Evolutionary conservation across 2,113 vertebrate genomes (phyloP).

Genomic region (Eretmochelys imbricata): DNA sequence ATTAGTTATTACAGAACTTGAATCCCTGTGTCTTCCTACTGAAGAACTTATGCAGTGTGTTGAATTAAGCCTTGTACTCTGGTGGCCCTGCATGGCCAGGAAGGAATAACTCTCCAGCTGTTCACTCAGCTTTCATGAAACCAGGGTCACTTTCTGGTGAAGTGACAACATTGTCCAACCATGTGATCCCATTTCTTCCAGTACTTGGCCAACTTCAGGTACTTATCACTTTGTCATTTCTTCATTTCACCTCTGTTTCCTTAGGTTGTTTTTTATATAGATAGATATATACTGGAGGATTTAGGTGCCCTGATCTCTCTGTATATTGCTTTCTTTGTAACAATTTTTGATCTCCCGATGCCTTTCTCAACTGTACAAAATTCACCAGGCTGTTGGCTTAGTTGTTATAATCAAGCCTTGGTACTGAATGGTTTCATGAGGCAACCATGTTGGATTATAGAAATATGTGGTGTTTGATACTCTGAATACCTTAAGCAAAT

Average conservation of each 20-base stretch:
- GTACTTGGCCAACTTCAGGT: not conserved
- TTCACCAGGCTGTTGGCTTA: not conserved
- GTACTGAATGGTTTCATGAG: not conserved
- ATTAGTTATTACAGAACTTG: not conserved
- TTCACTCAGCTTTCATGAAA: not conserved
- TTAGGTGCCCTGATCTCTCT: not conserved
- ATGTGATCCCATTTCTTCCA: not conserved
- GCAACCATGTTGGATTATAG: conserved; percentile 22
- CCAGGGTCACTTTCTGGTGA: not conserved
- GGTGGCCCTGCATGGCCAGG: not conserved
- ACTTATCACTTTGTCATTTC: not conserved
- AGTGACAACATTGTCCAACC: not conserved
- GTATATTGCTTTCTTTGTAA: not conserved
- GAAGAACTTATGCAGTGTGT: not conserved
- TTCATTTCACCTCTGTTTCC: not conserved
- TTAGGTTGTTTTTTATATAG: not conserved
- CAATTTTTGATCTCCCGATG: not conserved
- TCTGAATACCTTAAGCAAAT: conserved; percentile 21
- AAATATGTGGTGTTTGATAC: not conserved
- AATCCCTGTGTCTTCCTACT: not conserved
- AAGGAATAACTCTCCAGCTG: not conserved
- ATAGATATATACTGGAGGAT: not conserved
- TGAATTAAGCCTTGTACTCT: not conserved
- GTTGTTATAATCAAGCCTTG: not conserved
- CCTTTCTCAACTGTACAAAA: conserved; percentile 3